phyloP scores from a whole-genome alignment of 1,140 invertebrate genomes.

The Anagrus nilaparvatae region DNA sequence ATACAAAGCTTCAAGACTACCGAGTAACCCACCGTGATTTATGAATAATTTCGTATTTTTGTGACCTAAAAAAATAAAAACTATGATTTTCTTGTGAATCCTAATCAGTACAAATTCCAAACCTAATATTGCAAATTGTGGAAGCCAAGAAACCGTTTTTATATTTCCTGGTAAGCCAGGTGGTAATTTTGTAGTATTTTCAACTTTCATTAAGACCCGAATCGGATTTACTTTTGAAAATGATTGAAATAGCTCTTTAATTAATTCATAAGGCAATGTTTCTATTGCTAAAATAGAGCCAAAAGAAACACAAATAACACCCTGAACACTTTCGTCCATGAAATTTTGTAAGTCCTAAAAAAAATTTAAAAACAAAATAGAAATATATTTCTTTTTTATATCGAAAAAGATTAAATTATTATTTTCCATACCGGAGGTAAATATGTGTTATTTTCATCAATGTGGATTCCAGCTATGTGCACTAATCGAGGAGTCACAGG shows the following conservation, averaged over 20 bases:
- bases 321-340: slow-evolving; percentile 52
- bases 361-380: slow-evolving; percentile 9
- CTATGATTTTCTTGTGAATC: no score
- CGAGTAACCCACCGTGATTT: slow-evolving; percentile 1
- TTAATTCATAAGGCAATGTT: slow-evolving; percentile 41
- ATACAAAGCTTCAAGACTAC: slow-evolving; percentile 32
- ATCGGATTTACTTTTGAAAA: neutral
- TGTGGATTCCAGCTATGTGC: slow-evolving; percentile 51
- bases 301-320: slow-evolving; percentile 59
- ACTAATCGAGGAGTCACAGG: slow-evolving; percentile 41
- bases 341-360: slow-evolving; percentile 53
- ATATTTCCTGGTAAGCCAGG: neutral
- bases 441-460: slow-evolving; percentile 20
- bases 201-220: neutral
- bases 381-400: neutral
- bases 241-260: neutral
- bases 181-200: neutral
- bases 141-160: slow-evolving; percentile 45
- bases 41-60: slow-evolving; percentile 1
- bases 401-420: slow-evolving; percentile 8
- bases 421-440: slow-evolving; percentile 18
- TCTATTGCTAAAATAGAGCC: slow-evolving; percentile 52
- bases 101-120: no score
- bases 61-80: slow-evolving; percentile 2
- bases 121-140: slow-evolving; percentile 53